A percentile compares a stretch with the other conserved stretches of the same genome.
phyloP scores from a whole-genome alignment of 2,113 vertebrate species.

The Hepsetus odoe region DNA sequence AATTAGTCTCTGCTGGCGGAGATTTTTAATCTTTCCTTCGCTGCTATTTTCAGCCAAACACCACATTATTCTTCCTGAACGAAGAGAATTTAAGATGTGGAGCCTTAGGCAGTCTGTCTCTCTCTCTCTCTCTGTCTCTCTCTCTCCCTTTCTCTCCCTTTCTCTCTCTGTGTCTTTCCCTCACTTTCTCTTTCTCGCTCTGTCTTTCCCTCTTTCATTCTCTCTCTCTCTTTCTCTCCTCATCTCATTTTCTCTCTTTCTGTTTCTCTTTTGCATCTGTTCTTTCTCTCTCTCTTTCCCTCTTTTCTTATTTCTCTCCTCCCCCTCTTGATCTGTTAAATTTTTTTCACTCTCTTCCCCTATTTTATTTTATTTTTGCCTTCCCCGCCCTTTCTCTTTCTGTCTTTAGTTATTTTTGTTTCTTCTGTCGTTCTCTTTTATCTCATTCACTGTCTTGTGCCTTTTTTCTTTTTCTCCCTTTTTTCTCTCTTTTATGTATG shows the following conservation, averaged over 20 bases:
- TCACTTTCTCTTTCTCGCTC: conserved; percentile 15
- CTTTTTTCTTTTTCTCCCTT: not conserved
- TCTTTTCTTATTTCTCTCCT: too few relatives aligned
- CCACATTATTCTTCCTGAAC: not conserved
- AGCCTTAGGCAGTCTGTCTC: not conserved
- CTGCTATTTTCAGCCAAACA: conserved; percentile 8
- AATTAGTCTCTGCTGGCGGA: conserved; percentile 3
- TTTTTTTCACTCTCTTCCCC: too few relatives aligned
- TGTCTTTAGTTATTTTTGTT: conserved; percentile 15
- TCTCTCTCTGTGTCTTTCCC: not conserved
- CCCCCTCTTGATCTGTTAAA: too few relatives aligned
- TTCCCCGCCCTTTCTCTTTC: conserved; percentile 6
- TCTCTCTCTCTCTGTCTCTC: conserved; percentile 28
- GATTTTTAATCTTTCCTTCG: not conserved
- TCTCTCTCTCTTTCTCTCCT: not conserved
- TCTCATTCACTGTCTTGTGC: conserved; percentile 8
- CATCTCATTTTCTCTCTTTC: not conserved
- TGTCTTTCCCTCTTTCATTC: too few relatives aligned
- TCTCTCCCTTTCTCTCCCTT: conserved; percentile 12
- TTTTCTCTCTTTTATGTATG: conserved; percentile 2
- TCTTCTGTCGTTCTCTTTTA: conserved; percentile 31
- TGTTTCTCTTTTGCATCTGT: conserved; percentile 30
- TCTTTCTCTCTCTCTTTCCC: too few relatives aligned
- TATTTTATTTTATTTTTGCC: conserved; percentile 45
- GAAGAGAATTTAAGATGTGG: not conserved